These are phyloP conservation scores for Athene cunicularia DNA, from an alignment of 2,113 vertebrate species.

Conservation along the genomic window DNA sequence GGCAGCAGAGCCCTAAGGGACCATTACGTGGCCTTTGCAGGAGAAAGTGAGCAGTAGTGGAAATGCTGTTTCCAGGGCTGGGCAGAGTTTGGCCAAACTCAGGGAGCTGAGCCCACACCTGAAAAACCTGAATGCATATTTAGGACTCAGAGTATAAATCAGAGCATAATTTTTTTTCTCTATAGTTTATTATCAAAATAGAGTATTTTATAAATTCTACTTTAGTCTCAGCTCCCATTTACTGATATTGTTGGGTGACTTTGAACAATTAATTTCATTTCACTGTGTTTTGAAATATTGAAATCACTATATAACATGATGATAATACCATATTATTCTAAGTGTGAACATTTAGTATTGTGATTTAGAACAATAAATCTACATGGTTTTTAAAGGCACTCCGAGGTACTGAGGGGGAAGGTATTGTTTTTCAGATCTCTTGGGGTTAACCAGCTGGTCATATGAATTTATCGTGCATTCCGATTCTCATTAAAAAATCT, in stretches of 20 bases:
- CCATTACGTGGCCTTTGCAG: neutral
- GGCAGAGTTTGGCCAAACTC: neutral
- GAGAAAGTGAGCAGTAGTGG: neutral
- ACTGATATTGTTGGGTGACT: constrained; percentile 21
- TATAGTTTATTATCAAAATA: neutral
- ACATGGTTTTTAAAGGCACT: constrained; percentile 38
- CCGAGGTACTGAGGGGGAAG: neutral
- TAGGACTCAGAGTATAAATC: neutral
- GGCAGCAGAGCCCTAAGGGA: rapidly evolving
- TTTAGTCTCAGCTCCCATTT: neutral
- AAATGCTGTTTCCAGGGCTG: neutral
- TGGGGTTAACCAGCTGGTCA: constrained; percentile 47
- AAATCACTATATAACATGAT: neutral
- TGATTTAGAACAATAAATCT: constrained; percentile 65
- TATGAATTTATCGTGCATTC: constrained; percentile 64
- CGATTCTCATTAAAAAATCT: constrained; percentile 63
- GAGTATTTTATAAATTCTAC: neutral
- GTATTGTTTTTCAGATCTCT: constrained; percentile 61
- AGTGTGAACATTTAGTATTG: constrained; percentile 54
- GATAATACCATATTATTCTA: constrained; percentile 49
- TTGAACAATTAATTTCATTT: constrained; percentile 35
- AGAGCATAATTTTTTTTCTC: neutral
- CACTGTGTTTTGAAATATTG: constrained; percentile 9
- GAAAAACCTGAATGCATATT: neutral
- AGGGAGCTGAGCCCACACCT: neutral